A percentile compares a stretch with the other conserved stretches of the same genome.
phyloP scores from a whole-genome alignment of 2,113 vertebrate genomes.

The Oostethus manadensis region DNA sequence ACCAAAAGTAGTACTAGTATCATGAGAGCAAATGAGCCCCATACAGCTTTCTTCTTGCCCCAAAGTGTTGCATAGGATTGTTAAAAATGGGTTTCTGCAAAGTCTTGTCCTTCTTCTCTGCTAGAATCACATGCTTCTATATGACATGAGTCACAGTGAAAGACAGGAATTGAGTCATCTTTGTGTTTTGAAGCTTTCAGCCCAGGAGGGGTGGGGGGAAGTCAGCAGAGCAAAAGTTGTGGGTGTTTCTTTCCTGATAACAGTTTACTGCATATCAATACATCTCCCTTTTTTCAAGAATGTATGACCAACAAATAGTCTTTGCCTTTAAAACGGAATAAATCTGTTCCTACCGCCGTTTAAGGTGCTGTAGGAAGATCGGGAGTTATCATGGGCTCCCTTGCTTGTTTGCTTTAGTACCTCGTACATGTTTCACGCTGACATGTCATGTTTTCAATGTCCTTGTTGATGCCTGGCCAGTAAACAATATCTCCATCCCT shows the following conservation, averaged over 20 bases:
- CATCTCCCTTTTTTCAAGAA: too few relatives aligned
- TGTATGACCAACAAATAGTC: slow-evolving; percentile 18
- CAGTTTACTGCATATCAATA: too few relatives aligned
- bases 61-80: too few relatives aligned
- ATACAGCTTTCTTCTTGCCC: too few relatives aligned
- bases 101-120: neutral
- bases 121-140: slow-evolving; percentile 1
- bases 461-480: slow-evolving; percentile 25
- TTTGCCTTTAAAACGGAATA: slow-evolving; percentile 23
- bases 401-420: slow-evolving; percentile 19
- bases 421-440: slow-evolving; percentile 24
- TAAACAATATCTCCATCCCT: slow-evolving; percentile 19
- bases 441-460: slow-evolving; percentile 19
- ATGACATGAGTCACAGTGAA: neutral
- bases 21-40: too few relatives aligned
- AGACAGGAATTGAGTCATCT: slow-evolving; percentile 26
- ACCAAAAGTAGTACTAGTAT: too few relatives aligned
- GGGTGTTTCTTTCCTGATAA: too few relatives aligned
- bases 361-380: slow-evolving; percentile 16
- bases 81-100: too few relatives aligned
- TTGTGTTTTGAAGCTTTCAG: slow-evolving; percentile 20
- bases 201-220: slow-evolving; percentile 8
- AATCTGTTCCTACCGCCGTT: slow-evolving; percentile 27
- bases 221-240: neutral
- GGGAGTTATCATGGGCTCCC: slow-evolving; percentile 10